Evolutionary conservation across 1,140 invertebrate species (phyloP).

Genomic region (Cydia splendana): DNA sequence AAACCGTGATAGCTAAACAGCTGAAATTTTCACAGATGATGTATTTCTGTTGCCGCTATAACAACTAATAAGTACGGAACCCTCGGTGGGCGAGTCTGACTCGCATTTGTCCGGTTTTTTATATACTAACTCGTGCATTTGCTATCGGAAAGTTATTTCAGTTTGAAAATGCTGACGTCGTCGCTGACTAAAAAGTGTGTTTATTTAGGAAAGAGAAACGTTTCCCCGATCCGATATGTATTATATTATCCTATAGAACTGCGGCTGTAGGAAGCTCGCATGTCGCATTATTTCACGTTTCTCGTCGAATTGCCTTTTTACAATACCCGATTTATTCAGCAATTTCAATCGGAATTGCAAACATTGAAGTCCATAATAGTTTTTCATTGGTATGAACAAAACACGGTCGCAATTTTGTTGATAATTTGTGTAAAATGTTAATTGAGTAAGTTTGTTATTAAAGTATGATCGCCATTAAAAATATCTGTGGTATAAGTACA

Average conservation of each 20-base stretch:
- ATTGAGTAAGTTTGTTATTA: too few species aligned
- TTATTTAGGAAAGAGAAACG: neutral
- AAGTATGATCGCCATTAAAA: too few species aligned
- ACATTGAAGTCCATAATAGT: neutral
- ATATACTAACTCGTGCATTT: too few species aligned
- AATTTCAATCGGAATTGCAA: neutral
- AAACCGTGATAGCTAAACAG: too few species aligned
- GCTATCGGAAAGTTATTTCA: neutral
- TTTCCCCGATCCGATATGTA: neutral
- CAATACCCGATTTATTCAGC: neutral
- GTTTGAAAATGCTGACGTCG: neutral
- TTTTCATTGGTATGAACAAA: neutral
- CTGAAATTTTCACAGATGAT: too few species aligned
- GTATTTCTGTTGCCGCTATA: too few species aligned
- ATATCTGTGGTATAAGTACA: too few species aligned
- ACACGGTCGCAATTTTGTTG: neutral
- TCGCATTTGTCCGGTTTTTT: too few species aligned
- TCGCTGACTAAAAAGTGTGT: neutral
- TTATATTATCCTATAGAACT: neutral
- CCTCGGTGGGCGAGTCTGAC: too few species aligned
- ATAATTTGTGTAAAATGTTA: too few species aligned
- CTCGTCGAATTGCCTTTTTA: neutral
- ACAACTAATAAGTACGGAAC: too few species aligned
- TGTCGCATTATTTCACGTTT: neutral
- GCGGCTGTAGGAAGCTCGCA: conserved; percentile 5